Evolutionary conservation across 2,797 vertebrate species (phyloP).

Genomic region (Macropodus opercularis): DNA sequence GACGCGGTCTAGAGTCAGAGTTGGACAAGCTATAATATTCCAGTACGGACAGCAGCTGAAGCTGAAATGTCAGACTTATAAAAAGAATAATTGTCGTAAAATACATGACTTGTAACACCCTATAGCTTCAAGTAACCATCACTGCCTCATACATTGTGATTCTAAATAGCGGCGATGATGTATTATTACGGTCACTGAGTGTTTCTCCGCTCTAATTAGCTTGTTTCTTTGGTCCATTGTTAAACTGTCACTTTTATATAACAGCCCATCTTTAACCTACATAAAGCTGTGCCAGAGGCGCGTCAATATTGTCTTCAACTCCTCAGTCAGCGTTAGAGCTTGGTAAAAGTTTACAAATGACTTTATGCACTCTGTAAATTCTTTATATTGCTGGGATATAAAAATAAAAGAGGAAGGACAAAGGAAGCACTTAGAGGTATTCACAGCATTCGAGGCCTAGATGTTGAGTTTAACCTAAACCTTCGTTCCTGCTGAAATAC

Average conservation of each 20-base stretch:
- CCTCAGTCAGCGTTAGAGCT: slow-evolving; percentile 16
- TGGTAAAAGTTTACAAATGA: slow-evolving; percentile 46
- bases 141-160: neutral
- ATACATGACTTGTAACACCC: slow-evolving; percentile 1
- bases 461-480: no score
- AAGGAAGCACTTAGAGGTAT: neutral
- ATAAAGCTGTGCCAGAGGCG: slow-evolving; percentile 26
- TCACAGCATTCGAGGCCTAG: no score
- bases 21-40: neutral
- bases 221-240: slow-evolving; percentile 13
- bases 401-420: slow-evolving; percentile 19
- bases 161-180: slow-evolving; percentile 3
- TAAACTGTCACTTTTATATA: slow-evolving; percentile 21
- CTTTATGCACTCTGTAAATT: slow-evolving; percentile 26
- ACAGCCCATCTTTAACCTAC: slow-evolving; percentile 24
- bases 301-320: slow-evolving; percentile 32
- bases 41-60: no score
- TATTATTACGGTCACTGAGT: slow-evolving; percentile 2
- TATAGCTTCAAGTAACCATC: slow-evolving; percentile 6
- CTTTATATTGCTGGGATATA: slow-evolving; percentile 19
- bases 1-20: neutral
- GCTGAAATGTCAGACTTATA: no score
- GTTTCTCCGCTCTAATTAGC: slow-evolving; percentile 11
- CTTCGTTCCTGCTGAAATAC: slow-evolving; percentile 16
- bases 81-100: neutral